A percentile compares a stretch with the other conserved stretches of the same genome.
Conservation (phyloP, 2,113 vertebrate species). For the Percopsis transmontana region DNA sequence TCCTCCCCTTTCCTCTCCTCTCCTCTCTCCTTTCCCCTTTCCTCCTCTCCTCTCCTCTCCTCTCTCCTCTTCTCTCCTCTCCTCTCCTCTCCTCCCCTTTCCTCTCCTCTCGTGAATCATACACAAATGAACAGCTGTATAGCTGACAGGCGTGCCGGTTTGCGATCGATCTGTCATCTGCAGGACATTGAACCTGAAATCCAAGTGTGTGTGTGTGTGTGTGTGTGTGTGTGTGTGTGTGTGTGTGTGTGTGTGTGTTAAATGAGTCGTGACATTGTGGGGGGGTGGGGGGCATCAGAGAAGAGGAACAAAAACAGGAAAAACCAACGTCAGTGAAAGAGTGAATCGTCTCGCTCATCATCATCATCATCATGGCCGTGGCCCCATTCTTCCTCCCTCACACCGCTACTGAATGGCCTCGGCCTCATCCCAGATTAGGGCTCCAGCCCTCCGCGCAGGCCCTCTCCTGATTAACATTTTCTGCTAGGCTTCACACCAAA, state of each 20-base stretch:
- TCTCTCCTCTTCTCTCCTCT: background rate
- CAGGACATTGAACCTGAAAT: background rate
- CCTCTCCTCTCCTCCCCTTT: background rate
- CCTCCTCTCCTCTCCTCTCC: conserved; percentile 12
- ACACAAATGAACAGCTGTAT: background rate
- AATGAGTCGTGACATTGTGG: conserved; percentile 54
- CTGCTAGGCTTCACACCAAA: conserved; percentile 80
- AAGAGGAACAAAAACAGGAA: conserved; percentile 60
- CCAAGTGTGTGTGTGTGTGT: background rate
- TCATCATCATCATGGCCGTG: conserved; percentile 66
- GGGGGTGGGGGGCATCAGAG: conserved; percentile 6
- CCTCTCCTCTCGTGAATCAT: background rate
- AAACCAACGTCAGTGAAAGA: conserved; percentile 73
- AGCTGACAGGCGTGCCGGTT: background rate
- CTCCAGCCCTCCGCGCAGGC: conserved; percentile 56
- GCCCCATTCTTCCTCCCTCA: conserved; percentile 71
- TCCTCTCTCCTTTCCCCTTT: background rate
- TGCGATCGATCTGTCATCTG: too few relatives aligned
- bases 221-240: background rate
- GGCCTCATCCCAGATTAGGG: conserved; percentile 75
- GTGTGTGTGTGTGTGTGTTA: conserved; percentile 35
- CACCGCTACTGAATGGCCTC: conserved; percentile 67
- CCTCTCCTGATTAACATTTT: conserved; percentile 84
- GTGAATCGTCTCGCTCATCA: conserved; percentile 54
- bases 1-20: background rate